Conservation (phyloP, 2,113 vertebrate species). For the Chaetops frenatus region DNA sequence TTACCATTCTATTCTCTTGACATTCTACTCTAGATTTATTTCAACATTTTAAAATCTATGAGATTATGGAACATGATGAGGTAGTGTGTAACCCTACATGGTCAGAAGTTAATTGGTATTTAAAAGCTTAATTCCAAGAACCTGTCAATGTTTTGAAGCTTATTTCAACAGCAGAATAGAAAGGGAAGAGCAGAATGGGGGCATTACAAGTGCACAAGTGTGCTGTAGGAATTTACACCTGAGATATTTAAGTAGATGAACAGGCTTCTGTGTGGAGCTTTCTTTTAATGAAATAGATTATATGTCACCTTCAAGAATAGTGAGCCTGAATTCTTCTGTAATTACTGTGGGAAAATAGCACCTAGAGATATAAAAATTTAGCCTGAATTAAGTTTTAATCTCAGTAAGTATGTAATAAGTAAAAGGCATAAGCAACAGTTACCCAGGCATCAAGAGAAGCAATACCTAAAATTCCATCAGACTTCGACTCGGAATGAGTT, state of each 20-base stretch:
- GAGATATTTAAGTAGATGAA: neutral
- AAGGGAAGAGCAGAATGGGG: neutral
- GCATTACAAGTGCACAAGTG: neutral
- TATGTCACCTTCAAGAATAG: neutral
- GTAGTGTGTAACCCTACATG: neutral
- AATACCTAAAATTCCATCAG: neutral
- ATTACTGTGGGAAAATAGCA: neutral
- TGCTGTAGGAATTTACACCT: neutral
- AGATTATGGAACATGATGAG: neutral
- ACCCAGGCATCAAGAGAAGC: neutral
- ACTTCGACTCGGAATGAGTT: neutral
- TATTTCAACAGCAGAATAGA: neutral
- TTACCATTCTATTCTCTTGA: neutral
- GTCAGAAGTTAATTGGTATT: constrained; percentile 1
- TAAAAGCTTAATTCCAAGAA: neutral
- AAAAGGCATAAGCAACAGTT: neutral
- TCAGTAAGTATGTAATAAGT: neutral
- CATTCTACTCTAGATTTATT: neutral
- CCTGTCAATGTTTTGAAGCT: neutral
- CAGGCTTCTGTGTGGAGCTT: neutral
- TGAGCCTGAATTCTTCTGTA: neutral
- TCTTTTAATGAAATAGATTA: neutral
- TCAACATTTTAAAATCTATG: neutral
- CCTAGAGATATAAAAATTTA: neutral
- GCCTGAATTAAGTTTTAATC: neutral